A percentile compares a stretch with the other conserved stretches of the same genome.
Conservation (phyloP, 2,113 vertebrate genomes). For the Nerophis ophidion region DNA sequence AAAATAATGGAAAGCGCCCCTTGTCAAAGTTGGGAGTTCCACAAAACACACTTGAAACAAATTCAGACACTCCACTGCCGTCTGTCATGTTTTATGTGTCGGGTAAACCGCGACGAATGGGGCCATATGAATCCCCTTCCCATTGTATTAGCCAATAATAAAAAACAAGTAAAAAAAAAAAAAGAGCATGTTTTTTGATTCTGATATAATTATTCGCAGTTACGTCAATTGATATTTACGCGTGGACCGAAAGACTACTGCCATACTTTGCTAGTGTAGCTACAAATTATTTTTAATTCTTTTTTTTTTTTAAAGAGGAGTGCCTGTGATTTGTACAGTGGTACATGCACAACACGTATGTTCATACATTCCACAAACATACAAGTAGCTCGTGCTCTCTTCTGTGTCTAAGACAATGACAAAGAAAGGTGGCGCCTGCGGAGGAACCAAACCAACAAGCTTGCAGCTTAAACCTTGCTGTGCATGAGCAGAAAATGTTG, state of each 20-base stretch:
- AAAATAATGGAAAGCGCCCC: too few relatives aligned
- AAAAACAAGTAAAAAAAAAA: too few relatives aligned
- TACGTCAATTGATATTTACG: neutral
- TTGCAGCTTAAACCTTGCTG: neutral
- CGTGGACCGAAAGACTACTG: neutral
- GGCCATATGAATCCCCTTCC: too few relatives aligned
- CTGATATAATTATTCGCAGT: neutral
- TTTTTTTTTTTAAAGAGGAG: neutral
- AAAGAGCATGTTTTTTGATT: too few relatives aligned
- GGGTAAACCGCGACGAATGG: too few relatives aligned
- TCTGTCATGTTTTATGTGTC: too few relatives aligned
- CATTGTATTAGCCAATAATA: too few relatives aligned
- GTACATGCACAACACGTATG: neutral
- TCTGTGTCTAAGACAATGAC: conserved; percentile 7
- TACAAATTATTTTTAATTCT: conserved; percentile 2
- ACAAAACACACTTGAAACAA: too few relatives aligned
- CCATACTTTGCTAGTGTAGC: conserved; percentile 3
- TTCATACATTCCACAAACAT: conserved; percentile 29
- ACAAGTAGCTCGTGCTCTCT: conserved; percentile 10
- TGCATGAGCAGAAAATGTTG: conserved; percentile 4
- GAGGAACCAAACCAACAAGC: neutral
- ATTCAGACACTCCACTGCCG: too few relatives aligned
- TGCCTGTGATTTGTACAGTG: neutral
- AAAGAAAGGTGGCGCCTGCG: neutral
- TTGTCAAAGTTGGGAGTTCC: too few relatives aligned